Percentiles rank a stretch among this genome's conserved stretches.
phyloP scores from a whole-genome alignment of 2,888 invertebrate species.

The Acrobasis suavella region DNA sequence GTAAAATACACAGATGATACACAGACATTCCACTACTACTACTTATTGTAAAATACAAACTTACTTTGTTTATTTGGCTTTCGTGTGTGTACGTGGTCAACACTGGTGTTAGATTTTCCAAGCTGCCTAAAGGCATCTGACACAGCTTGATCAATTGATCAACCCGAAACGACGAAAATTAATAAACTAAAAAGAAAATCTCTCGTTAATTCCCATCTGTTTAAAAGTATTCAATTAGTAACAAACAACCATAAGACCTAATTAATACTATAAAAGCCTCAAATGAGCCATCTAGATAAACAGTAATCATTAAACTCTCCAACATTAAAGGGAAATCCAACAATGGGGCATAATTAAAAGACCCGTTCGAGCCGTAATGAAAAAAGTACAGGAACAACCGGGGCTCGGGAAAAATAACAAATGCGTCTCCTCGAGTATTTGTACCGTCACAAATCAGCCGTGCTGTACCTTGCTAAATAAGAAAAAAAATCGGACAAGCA shows the following conservation, averaged over 20 bases:
- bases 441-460: constrained; percentile 60
- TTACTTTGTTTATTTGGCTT: too few species aligned
- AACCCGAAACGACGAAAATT: too few species aligned
- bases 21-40: too few species aligned
- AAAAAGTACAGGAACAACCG: constrained; percentile 38
- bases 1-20: too few species aligned
- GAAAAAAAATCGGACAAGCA: constrained; percentile 39
- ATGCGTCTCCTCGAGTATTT: constrained; percentile 25
- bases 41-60: too few species aligned
- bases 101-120: too few species aligned
- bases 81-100: too few species aligned
- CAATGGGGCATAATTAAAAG: constrained; percentile 23
- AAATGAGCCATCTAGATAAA: neutral
- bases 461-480: constrained; percentile 49
- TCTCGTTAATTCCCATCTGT: too few species aligned
- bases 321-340: constrained; percentile 6
- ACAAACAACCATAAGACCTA: neutral
- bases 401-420: constrained; percentile 53
- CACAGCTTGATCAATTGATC: too few species aligned
- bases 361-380: constrained; percentile 16
- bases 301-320: constrained; percentile 1
- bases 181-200: too few species aligned
- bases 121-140: too few species aligned
- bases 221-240: too few species aligned
- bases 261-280: neutral